Evolutionary conservation across 2,888 invertebrate species (phyloP), one percentile per base, ranked within the genome.

Genomic region (Ectobius pallidus): DNA sequence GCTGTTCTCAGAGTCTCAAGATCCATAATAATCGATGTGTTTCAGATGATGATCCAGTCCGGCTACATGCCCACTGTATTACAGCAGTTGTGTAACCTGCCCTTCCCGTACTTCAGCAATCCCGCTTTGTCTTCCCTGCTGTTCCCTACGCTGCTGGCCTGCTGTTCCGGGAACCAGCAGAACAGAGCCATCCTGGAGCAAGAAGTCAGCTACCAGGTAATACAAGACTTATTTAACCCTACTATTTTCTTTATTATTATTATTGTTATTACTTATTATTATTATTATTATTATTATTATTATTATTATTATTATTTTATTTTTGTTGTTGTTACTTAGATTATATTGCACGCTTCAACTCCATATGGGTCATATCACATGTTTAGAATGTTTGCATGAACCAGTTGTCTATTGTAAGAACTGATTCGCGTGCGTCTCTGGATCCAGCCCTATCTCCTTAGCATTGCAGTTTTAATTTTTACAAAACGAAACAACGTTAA

Each of bases 31-130:
- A n/a, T n/a, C n/a, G n/a, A n/a, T n/a, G n/a, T n/a, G n/a, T 86
- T 87, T 4, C 85, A 92, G 92, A 87, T 88, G 83, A 86, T 91
- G 73, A 85, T 93, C 73, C 91, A 92, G 79, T 89, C 91, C 49
- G 92, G 92, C 3, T 90, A 91, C 78, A 87, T 90, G 22, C 92
- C 92, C 0, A 92, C 92, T 46, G 94, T 92, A 62, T 87, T 96
- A 25, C 94, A 94, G 82, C 94, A 93, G 78, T 85, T 96, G 58
- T 94, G 94, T 84, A 90, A 83, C 44, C 84, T 96, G 77, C 95
- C 96, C 0, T 94, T 95, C 78, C 91, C 92, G 78, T 96, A 94
- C 86, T 92, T 96, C 83, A 92, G 92, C 62, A 92, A 93, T 72
- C 88, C 89, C 32, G 81, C 85, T 1, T 87, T 95, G 76, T 90